These are phyloP conservation scores for Hydrolagus colliei DNA, from an alignment of 2,797 vertebrate genomes.

Conservation along the genomic window DNA sequence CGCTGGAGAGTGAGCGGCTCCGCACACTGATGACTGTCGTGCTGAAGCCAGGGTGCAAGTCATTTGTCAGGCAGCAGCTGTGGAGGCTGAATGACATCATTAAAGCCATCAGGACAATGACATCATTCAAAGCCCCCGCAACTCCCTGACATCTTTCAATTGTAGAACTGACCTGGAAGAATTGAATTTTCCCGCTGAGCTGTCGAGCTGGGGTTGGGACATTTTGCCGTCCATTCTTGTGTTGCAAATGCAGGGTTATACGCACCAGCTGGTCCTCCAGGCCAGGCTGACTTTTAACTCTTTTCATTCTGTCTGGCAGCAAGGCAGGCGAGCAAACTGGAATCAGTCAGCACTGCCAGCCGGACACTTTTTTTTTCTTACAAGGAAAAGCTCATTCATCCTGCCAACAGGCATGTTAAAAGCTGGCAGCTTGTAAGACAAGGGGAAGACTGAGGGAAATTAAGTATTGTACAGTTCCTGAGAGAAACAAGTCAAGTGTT, in stretches of 20 bases:
- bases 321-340: not conserved
- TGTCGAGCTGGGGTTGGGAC: too few species aligned
- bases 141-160: conserved; percentile 11
- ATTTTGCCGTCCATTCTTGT: not conserved
- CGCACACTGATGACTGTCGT: not conserved
- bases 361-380: not conserved
- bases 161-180: not conserved
- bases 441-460: too few species aligned
- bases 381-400: not conserved
- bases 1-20: not conserved
- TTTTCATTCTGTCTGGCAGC: not conserved
- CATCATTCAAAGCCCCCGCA: conserved; percentile 19
- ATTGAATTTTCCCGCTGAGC: not conserved
- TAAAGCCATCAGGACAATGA: conserved; percentile 26
- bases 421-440: too few species aligned
- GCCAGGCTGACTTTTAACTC: not conserved
- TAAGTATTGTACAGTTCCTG: too few species aligned
- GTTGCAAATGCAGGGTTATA: not conserved
- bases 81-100: conserved; percentile 24
- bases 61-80: conserved; percentile 23
- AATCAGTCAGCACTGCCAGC: not conserved
- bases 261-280: not conserved
- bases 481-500: too few species aligned
- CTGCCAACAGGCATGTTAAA: not conserved
- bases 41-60: not conserved